Conservation (phyloP, 1,140 invertebrate genomes). For the Drosophila bipectinata region DNA sequence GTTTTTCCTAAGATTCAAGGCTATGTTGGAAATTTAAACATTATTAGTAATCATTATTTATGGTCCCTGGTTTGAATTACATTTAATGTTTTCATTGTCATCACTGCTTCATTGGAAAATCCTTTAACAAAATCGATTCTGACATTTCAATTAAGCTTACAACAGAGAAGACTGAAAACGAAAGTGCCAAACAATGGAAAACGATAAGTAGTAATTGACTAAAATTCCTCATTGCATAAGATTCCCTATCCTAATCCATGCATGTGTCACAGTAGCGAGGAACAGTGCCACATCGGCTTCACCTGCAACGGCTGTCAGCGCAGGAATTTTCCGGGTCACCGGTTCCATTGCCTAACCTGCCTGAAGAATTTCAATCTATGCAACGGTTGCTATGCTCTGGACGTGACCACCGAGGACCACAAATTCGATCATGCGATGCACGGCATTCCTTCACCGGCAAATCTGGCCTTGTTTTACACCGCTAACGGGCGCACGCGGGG, state of each 20-base stretch:
- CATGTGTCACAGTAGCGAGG: not conserved
- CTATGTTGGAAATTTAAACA: not conserved
- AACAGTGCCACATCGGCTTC: slow-evolving; percentile 18
- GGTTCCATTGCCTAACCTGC: slow-evolving; percentile 27
- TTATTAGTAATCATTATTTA: too few species aligned
- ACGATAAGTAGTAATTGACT: slow-evolving; percentile 10
- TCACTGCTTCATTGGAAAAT: not conserved
- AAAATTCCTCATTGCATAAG: not conserved
- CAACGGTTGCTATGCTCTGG: slow-evolving; percentile 19
- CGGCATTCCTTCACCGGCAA: slow-evolving; percentile 20
- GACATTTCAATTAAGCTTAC: not conserved
- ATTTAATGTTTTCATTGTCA: too few species aligned
- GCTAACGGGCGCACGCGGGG: not conserved
- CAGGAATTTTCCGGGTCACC: slow-evolving; percentile 20
- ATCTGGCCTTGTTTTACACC: not conserved
- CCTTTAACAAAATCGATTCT: not conserved
- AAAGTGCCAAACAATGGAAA: not conserved
- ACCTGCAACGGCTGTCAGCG: slow-evolving; percentile 21
- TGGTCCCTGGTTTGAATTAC: too few species aligned
- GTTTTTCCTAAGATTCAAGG: not conserved
- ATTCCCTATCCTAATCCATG: not conserved
- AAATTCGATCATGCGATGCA: slow-evolving; percentile 33
- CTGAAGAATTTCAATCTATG: slow-evolving; percentile 18
- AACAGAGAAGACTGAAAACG: not conserved
- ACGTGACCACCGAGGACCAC: slow-evolving; percentile 31